Conservation (phyloP, 2,888 invertebrate genomes). For the Taphrorychus bicolor region DNA sequence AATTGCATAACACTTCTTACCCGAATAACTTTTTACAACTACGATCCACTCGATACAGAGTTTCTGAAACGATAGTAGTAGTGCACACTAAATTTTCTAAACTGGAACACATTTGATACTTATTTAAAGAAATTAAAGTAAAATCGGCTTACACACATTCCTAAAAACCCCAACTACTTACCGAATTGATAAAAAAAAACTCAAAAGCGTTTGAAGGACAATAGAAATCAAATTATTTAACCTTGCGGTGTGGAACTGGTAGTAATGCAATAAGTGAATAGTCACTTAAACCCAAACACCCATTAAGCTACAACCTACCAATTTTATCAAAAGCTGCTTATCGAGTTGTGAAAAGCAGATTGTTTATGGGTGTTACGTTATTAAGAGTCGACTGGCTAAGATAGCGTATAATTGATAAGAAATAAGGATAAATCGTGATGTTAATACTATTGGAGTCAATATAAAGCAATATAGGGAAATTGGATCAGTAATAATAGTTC, state of each 20-base stretch:
- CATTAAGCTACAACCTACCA: neutral
- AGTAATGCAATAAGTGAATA: neutral
- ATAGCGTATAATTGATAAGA: neutral
- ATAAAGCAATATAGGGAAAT: no score
- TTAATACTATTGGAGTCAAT: no score
- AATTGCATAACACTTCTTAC: no score
- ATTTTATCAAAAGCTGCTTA: neutral
- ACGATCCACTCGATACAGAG: no score
- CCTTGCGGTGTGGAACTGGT: neutral
- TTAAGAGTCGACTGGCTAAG: no score
- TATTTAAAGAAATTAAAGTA: neutral
- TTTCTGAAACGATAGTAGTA: no score
- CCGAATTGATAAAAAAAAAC: neutral
- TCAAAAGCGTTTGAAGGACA: constrained; percentile 6
- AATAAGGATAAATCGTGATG: neutral
- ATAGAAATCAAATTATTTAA: neutral
- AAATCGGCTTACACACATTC: neutral
- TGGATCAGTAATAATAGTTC: no score
- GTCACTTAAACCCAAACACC: neutral
- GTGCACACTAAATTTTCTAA: no score
- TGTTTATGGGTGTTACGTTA: neutral
- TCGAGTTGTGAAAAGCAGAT: neutral
- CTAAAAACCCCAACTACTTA: neutral
- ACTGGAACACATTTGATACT: no score
- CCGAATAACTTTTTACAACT: no score